Percentiles rank a stretch among this genome's conserved stretches.
Evolutionary conservation across 2,797 vertebrate genomes (phyloP).

Genomic region (Agapornis canus): DNA sequence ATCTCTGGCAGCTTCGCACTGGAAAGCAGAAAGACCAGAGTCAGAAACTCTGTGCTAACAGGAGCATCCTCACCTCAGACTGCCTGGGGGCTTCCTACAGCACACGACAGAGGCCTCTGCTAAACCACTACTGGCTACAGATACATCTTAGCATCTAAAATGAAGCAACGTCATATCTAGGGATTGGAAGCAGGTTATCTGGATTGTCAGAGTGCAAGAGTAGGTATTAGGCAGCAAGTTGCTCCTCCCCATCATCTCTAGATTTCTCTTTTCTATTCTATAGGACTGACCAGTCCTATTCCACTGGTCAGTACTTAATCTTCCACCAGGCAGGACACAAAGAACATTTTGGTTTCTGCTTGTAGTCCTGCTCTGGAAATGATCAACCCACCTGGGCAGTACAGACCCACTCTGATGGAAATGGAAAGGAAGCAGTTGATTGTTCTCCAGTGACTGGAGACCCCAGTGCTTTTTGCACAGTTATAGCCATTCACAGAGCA

Average conservation of each 20-base stretch:
- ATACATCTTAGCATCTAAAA: not conserved
- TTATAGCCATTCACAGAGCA: not conserved
- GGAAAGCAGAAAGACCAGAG: constrained; percentile 23
- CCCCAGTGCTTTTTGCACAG: not conserved
- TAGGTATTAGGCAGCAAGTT: not conserved
- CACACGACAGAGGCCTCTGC: not conserved
- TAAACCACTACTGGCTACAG: not conserved
- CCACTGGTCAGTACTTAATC: not conserved
- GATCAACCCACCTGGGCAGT: not conserved
- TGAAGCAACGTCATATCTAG: not conserved
- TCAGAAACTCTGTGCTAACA: not conserved
- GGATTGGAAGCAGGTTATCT: not conserved
- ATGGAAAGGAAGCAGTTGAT: not conserved
- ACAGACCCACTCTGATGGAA: not conserved
- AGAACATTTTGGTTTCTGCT: not conserved
- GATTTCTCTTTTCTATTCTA: not conserved
- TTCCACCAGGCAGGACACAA: not conserved
- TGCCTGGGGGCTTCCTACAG: not conserved
- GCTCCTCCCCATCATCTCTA: not conserved
- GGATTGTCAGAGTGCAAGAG: not conserved
- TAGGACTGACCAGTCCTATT: not conserved
- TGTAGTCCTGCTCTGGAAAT: not conserved
- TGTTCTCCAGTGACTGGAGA: not conserved
- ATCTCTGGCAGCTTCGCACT: constrained; percentile 95
- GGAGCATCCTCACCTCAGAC: not conserved